Percentiles rank a stretch among this genome's conserved stretches.
These are phyloP conservation scores for Marasmarcha lunaedactyla DNA, from an alignment of 2,888 invertebrate genomes.

Conservation along the genomic window DNA sequence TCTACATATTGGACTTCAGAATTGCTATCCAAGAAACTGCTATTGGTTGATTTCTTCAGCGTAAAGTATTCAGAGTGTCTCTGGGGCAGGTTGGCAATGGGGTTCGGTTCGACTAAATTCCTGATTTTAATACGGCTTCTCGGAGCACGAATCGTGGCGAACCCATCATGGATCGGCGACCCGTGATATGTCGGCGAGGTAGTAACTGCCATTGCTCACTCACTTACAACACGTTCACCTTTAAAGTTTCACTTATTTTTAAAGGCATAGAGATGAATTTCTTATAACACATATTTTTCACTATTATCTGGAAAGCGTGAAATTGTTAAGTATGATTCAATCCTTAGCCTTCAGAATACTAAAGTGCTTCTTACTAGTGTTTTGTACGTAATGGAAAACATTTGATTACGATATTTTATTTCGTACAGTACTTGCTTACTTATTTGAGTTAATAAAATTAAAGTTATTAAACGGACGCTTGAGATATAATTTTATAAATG, in stretches of 20 bases:
- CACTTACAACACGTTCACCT: neutral
- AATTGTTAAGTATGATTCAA: slow-evolving; percentile 33
- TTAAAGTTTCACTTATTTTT: neutral
- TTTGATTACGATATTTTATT: no score
- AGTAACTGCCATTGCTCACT: slow-evolving; percentile 38
- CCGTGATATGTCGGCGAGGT: slow-evolving; percentile 56
- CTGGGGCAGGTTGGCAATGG: slow-evolving; percentile 52
- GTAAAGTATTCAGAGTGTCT: slow-evolving; percentile 65
- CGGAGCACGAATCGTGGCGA: slow-evolving; percentile 84
- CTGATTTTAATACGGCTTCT: slow-evolving; percentile 63
- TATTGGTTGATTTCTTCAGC: slow-evolving; percentile 51
- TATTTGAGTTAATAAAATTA: no score
- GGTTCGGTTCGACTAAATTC: slow-evolving; percentile 55
- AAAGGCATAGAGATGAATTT: neutral
- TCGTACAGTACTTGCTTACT: no score
- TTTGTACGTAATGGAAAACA: slow-evolving; percentile 22
- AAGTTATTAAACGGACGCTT: no score
- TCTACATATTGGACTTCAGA: slow-evolving; percentile 49
- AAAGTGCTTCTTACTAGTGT: slow-evolving; percentile 7
- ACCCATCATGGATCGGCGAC: slow-evolving; percentile 84
- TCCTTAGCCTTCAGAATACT: slow-evolving; percentile 22
- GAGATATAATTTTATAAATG: no score
- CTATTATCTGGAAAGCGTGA: slow-evolving; percentile 37
- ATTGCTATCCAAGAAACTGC: slow-evolving; percentile 49
- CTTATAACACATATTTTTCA: slow-evolving; percentile 14